phyloP scores from a whole-genome alignment of 2,113 vertebrate species.

The Coptodon rendalli region DNA sequence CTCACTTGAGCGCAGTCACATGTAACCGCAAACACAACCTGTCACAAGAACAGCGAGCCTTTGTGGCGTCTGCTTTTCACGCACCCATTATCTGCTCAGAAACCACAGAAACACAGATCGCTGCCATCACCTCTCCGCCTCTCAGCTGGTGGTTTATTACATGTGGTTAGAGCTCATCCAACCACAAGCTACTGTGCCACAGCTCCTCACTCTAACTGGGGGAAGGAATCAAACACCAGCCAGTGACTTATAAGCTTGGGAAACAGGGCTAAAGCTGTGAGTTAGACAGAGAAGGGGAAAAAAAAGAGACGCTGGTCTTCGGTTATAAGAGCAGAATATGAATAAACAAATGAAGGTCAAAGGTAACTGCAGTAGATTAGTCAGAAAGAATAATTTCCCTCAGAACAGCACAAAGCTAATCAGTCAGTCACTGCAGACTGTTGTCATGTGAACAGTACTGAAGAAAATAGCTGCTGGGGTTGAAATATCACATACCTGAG shows the following conservation, averaged over 20 bases:
- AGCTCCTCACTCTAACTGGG: background rate
- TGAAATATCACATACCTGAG: background rate
- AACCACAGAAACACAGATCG: background rate
- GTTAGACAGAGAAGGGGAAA: accelerated
- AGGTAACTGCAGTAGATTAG: background rate
- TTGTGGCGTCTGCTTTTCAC: background rate
- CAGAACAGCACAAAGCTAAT: background rate
- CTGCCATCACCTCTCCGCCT: background rate
- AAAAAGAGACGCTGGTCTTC: accelerated
- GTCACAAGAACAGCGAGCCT: background rate
- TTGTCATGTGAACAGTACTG: background rate
- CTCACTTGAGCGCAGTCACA: background rate
- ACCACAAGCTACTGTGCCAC: background rate
- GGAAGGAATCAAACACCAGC: background rate
- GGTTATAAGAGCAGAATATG: background rate
- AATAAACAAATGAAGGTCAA: background rate
- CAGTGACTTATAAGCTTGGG: background rate
- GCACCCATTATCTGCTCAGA: background rate
- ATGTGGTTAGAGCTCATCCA: background rate
- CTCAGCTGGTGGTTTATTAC: background rate
- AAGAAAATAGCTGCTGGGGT: background rate
- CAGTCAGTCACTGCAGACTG: background rate
- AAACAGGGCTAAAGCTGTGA: background rate
- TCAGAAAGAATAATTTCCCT: background rate
- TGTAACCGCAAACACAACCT: background rate